Conservation (phyloP, 2,113 vertebrate genomes). For the Syngnathus scovelli region DNA sequence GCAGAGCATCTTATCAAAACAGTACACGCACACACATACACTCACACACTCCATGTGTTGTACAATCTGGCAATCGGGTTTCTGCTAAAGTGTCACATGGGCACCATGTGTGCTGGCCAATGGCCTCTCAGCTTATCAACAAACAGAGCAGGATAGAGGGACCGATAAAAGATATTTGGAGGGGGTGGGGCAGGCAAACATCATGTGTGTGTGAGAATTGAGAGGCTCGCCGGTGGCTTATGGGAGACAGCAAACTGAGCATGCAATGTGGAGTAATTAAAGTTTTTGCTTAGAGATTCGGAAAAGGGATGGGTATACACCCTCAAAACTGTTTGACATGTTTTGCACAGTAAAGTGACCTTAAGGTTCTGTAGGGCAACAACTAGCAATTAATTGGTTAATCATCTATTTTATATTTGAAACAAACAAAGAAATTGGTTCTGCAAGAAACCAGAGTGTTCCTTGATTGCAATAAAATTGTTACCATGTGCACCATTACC, state of each 20-base stretch:
- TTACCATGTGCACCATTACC: too few species aligned
- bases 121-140: constrained; percentile 65
- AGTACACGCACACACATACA: constrained; percentile 15
- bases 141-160: constrained; percentile 59
- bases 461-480: neutral
- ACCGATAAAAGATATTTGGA: constrained; percentile 55
- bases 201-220: constrained; percentile 13
- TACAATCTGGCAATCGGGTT: constrained; percentile 67
- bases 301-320: constrained; percentile 1
- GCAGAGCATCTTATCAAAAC: constrained; percentile 51
- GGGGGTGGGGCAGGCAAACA: constrained; percentile 49
- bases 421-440: too few species aligned
- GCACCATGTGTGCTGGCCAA: constrained; percentile 59
- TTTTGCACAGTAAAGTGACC: constrained; percentile 37
- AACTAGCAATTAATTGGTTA: too few species aligned
- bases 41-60: constrained; percentile 41
- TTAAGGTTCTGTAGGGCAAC: constrained; percentile 33
- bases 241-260: constrained; percentile 46
- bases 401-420: too few species aligned
- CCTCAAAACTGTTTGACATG: constrained; percentile 17
- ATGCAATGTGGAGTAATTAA: constrained; percentile 24
- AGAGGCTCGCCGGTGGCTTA: constrained; percentile 34
- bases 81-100: constrained; percentile 66
- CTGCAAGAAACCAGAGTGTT: too few species aligned
- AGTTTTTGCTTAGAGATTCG: neutral